Conservation (phyloP, 2,113 vertebrate species). For the Hyla sarda region DNA sequence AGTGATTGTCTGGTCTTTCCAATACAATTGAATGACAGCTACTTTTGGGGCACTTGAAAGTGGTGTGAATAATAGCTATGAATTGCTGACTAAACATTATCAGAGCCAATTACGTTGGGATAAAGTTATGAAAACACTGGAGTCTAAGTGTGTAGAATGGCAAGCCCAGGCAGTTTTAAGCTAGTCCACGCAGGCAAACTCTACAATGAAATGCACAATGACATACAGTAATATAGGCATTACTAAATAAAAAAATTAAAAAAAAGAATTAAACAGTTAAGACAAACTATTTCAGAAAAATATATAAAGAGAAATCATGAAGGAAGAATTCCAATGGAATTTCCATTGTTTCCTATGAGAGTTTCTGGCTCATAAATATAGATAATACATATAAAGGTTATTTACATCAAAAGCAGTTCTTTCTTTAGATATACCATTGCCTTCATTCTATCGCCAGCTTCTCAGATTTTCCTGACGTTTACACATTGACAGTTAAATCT, state of each 20-base stretch:
- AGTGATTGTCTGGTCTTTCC: not conserved
- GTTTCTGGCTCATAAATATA: not conserved
- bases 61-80: slow-evolving; percentile 5
- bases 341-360: not conserved
- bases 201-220: not conserved
- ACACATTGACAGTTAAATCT: too few species aligned
- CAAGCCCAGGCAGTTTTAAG: not conserved
- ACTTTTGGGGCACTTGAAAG: not conserved
- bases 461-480: too few species aligned
- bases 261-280: not conserved
- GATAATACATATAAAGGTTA: not conserved
- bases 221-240: not conserved
- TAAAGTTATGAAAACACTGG: not conserved
- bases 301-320: not conserved
- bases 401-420: not conserved
- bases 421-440: not conserved
- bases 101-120: not conserved
- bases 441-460: not conserved
- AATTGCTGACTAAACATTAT: not conserved
- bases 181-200: not conserved
- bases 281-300: not conserved
- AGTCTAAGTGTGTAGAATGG: not conserved
- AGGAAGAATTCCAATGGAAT: not conserved
- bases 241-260: not conserved
- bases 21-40: not conserved